Evolutionary conservation across 2,113 vertebrate species (phyloP), one percentile per base, ranked within the genome.

Genomic region (Thunnus thynnus): DNA sequence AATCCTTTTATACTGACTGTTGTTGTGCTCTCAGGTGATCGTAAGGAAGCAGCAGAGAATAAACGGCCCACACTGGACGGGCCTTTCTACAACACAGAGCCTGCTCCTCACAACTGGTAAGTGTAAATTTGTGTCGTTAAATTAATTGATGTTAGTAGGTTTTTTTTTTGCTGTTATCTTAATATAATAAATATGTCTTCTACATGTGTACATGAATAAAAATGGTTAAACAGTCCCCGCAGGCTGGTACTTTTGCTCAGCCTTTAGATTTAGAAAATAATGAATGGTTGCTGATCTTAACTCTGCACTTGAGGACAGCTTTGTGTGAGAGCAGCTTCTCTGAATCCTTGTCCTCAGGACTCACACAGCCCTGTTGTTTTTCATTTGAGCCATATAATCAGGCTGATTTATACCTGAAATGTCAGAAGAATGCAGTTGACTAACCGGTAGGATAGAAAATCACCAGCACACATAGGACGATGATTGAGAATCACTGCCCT

Each of bases 11-110:
- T 25, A 76, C 76, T 52, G 66, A 81, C 80, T 85, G 65, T 72
- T 82, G 68, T 75, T 89, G 62, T 92, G 22, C 75, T 91, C 84
- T 85, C 83, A 96, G 95, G 93, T 94, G 93, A 93, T 77, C 82
- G 88, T 48, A 94, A 92, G 80, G 94, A 94, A 56, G 89, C 78
- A 76, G 83, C 85, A 80, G 92, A 94, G 68, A 88, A 78, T 78
- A 94, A 90, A 73, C 91, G 78, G 4, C 48, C 89, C 48, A 72
- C 79, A 30, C 70, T 80, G 64, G 93, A 94, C 1, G 89, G 83
- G 13, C 78, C 88, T n/a, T 88, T 89, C 74, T 85, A 68, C 83
- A 89, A 78, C 69, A 68, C 91, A 18, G 92, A 94, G 48, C 64
- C 91, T 30, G 58, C 79, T 63, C 81, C 84, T 61, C 91, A 89